Conservation (phyloP, 1,140 invertebrate species). For the Cecropterus lyciades region DNA sequence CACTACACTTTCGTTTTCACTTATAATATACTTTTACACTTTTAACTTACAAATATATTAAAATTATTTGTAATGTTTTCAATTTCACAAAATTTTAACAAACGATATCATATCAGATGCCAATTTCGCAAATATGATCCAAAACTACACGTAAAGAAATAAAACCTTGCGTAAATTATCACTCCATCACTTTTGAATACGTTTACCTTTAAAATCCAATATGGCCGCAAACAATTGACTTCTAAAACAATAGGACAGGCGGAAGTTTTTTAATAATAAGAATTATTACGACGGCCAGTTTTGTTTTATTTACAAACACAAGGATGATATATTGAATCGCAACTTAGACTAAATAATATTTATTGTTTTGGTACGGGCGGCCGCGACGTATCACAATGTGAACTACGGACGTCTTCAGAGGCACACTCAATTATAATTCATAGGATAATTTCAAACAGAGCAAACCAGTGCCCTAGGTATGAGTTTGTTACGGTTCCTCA, state of each 20-base stretch:
- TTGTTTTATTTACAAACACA: neutral
- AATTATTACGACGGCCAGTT: constrained; percentile 21
- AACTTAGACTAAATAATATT: constrained; percentile 23
- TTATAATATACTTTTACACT: too few relatives aligned
- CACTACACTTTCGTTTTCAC: too few relatives aligned
- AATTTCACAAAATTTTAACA: too few relatives aligned
- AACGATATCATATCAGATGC: too few relatives aligned
- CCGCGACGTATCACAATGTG: constrained; percentile 39
- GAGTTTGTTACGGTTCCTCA: too few relatives aligned
- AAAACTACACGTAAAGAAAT: constrained; percentile 1
- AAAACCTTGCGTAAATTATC: constrained; percentile 1
- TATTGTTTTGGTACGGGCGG: constrained; percentile 37
- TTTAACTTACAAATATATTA: too few relatives aligned
- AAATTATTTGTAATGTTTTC: too few relatives aligned
- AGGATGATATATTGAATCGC: constrained; percentile 6
- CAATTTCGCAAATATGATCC: constrained; percentile 7
- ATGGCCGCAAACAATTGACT: constrained; percentile 26
- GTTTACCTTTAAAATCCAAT: constrained; percentile 27
- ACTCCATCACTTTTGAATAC: constrained; percentile 4
- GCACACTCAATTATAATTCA: constrained; percentile 41
- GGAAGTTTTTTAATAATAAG: constrained; percentile 23
- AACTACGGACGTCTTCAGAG: constrained; percentile 42
- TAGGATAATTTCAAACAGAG: constrained; percentile 35
- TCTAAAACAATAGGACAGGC: constrained; percentile 27
- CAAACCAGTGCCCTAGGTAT: too few relatives aligned